These are phyloP conservation scores for Centruroides sculpturatus DNA, from an alignment of 1,140 invertebrate species.

Conservation along the genomic window DNA sequence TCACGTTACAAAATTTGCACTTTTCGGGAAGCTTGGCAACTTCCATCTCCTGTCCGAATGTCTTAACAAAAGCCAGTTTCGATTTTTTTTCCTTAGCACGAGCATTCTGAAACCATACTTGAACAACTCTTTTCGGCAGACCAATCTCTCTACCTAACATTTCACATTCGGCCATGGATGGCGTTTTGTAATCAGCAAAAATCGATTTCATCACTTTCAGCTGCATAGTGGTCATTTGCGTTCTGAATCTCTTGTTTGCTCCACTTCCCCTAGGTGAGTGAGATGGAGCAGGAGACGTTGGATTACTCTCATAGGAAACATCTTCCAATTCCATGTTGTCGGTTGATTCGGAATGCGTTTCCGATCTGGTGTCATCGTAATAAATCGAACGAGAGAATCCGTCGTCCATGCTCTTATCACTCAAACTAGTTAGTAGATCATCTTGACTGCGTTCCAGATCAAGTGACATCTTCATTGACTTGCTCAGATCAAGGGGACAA, in stretches of 20 bases:
- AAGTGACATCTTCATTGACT: constrained; percentile 10
- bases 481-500: constrained; percentile 68
- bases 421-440: constrained; percentile 14
- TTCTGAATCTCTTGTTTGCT: constrained; percentile 63
- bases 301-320: constrained; percentile 52
- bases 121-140: constrained; percentile 78
- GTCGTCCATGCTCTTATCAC: constrained; percentile 18
- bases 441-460: constrained; percentile 10
- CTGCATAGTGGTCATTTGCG: constrained; percentile 69
- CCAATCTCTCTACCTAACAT: constrained; percentile 83
- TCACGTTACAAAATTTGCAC: constrained; percentile 75
- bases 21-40: constrained; percentile 50
- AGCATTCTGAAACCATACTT: constrained; percentile 98
- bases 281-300: constrained; percentile 46
- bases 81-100: constrained; percentile 97
- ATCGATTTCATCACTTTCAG: constrained; percentile 90
- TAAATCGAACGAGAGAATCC: constrained; percentile 9
- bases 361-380: constrained; percentile 27
- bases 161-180: constrained; percentile 95
- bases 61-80: constrained; percentile 44
- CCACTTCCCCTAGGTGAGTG: constrained; percentile 25
- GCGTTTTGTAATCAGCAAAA: constrained; percentile 91
- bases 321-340: constrained; percentile 27
- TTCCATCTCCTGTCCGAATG: constrained; percentile 34
- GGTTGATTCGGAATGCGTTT: constrained; percentile 27